Conservation (phyloP, 2,113 vertebrate species). For the Entomyzon cyanotis region DNA sequence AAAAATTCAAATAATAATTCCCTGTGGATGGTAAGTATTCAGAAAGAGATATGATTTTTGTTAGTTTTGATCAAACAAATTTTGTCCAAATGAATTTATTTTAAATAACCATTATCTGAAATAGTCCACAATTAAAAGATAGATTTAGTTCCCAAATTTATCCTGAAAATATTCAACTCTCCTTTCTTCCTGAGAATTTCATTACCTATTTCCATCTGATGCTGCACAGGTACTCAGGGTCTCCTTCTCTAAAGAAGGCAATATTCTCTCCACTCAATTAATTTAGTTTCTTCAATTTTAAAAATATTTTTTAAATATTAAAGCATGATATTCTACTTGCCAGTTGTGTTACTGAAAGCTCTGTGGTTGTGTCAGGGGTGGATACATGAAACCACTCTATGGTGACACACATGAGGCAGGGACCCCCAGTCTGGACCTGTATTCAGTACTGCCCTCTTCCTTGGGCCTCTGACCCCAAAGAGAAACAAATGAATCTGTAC, state of each 20-base stretch:
- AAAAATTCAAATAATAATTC: not conserved
- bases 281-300: not conserved
- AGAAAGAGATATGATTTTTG: not conserved
- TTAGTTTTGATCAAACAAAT: not conserved
- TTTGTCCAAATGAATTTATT: not conserved
- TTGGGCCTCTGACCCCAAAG: not conserved
- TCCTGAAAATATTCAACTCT: not conserved
- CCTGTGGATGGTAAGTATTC: not conserved
- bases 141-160: not conserved
- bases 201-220: not conserved
- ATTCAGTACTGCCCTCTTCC: not conserved
- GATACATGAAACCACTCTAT: rapidly evolving
- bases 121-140: not conserved
- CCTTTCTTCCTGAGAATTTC: not conserved
- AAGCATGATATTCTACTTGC: not conserved
- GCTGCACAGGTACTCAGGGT: not conserved
- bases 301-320: not conserved
- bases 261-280: not conserved
- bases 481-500: not conserved
- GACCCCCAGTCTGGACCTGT: not conserved
- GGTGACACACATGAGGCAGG: not conserved
- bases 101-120: not conserved
- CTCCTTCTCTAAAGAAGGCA: not conserved
- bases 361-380: rapidly evolving
- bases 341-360: not conserved